Percentiles rank a stretch among this genome's conserved stretches.
Conservation (phyloP, 2,797 vertebrate genomes). For the Semaprochilodus insignis region DNA sequence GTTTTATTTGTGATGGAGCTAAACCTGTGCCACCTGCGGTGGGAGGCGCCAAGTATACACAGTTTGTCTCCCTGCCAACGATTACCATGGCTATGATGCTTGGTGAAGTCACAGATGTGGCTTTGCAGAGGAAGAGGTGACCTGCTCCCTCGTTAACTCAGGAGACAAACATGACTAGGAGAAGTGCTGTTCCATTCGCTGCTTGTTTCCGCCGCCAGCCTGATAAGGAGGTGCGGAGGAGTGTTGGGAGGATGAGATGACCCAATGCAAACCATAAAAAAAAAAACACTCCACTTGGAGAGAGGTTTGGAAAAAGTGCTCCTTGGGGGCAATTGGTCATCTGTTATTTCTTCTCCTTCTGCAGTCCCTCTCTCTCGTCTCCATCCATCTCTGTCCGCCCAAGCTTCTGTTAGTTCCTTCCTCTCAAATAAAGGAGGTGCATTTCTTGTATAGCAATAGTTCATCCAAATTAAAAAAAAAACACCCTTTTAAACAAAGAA, state of each 20-base stretch:
- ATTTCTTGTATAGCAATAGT: too few species aligned
- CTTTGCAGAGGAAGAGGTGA: conserved; percentile 13
- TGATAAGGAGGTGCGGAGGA: conserved; percentile 1
- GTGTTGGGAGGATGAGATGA: conserved; percentile 10
- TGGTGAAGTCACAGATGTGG: conserved; percentile 41
- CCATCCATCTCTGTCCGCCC: not conserved
- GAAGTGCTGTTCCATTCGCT: not conserved
- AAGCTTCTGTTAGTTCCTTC: not conserved
- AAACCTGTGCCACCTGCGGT: conserved; percentile 8
- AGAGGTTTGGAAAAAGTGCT: conserved; percentile 9
- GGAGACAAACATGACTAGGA: conserved; percentile 11
- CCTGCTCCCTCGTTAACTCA: conserved; percentile 15
- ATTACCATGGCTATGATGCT: conserved; percentile 35
- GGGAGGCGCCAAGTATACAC: conserved; percentile 43
- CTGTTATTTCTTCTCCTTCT: not conserved
- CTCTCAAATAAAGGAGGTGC: not conserved
- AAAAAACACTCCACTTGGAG: not conserved
- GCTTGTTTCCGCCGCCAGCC: not conserved
- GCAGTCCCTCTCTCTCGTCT: not conserved
- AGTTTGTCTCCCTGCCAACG: conserved; percentile 39
- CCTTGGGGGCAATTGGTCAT: not conserved
- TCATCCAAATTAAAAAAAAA: too few species aligned
- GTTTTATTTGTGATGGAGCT: not conserved
- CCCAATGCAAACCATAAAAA: not conserved
- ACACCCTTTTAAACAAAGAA: too few species aligned